Conservation (phyloP, 2,888 invertebrate genomes). For the Boloria selene region DNA sequence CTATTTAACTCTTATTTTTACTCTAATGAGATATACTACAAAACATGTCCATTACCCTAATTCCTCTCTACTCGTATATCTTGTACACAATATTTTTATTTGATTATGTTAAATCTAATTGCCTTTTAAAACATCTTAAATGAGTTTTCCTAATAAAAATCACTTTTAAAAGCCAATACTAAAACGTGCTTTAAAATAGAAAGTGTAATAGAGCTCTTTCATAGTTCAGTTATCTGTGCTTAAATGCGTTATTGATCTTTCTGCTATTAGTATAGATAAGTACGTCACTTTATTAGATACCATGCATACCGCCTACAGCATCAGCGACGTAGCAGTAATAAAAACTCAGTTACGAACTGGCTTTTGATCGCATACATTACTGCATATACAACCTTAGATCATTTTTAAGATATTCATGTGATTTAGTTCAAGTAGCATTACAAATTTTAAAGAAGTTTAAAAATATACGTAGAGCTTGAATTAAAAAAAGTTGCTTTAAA, state of each 20-base stretch:
- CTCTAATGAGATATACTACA: not conserved
- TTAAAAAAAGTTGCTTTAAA: not conserved
- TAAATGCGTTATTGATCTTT: slow-evolving; percentile 33
- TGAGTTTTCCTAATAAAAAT: not conserved
- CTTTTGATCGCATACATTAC: slow-evolving; percentile 20
- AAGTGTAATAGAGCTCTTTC: slow-evolving; percentile 23
- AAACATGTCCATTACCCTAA: not conserved
- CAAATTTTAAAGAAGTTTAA: not conserved
- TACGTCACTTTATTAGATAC: slow-evolving; percentile 22
- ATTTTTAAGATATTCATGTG: slow-evolving; percentile 3
- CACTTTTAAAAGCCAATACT: not conserved
- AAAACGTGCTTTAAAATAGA: slow-evolving; percentile 18
- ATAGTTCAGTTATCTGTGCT: slow-evolving; percentile 28
- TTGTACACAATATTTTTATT: not conserved
- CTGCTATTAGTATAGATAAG: slow-evolving; percentile 22
- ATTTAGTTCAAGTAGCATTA: slow-evolving; percentile 9
- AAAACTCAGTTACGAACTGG: slow-evolving; percentile 12
- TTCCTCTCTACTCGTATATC: not conserved
- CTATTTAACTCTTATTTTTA: not conserved
- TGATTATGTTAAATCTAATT: not conserved
- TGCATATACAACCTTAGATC: slow-evolving; percentile 10
- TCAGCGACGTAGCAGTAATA: slow-evolving; percentile 20
- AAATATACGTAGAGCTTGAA: not conserved
- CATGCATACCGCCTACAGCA: slow-evolving; percentile 14
- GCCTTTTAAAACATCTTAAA: not conserved